Evolutionary conservation across 2,797 vertebrate genomes (phyloP), one percentile per base, ranked within the genome.

Genomic region (Prunella strophiata): DNA sequence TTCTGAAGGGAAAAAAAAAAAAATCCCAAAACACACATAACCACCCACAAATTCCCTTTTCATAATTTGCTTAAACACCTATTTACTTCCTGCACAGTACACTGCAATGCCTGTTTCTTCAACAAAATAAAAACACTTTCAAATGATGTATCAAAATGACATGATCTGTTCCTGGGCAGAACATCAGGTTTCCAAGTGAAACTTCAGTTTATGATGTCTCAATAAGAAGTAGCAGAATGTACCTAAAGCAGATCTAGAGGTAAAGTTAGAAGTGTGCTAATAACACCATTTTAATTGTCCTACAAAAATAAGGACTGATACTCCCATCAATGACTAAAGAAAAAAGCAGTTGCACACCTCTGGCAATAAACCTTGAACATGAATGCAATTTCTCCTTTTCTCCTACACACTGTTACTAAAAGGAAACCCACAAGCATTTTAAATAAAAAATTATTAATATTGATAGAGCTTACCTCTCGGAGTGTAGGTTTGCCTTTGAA

Each of bases 401-500:
- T 54, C 13, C 57, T 54, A 5, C 5, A 26, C 9, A 52, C 9
- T 32, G 14, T 61, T 57, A 63, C 8, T 63, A n/a, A 57, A 80
- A 73, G 51, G 29, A 87, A 93, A 59, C n/a, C 9, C 47, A 71
- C n/a, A 80, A 26, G 30, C 4, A 32, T 52, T 40, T 89, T 45
- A 29, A 78, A 27, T 7, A 9, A 45, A 58, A 45, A 76, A 62
- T 23, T 13, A 74, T 7, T 5, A 30, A 21, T 29, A 68, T 1
- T 50, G n/a, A 67, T 23, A 78, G 66, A 58, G 38, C 97, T 98
- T 97, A 99, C 99, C 99, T 99, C 99, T 98, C 99, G 98, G 74
- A 99, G 97, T 3, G 99, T 99, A 92, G 99, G 99, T 58, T 99
- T 99, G 75, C 99, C 99, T 96, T 99, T 99, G 97, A 99, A 99